Evolutionary conservation across 2,113 vertebrate genomes (phyloP).

Genomic region (Dicentrarchus labrax): DNA sequence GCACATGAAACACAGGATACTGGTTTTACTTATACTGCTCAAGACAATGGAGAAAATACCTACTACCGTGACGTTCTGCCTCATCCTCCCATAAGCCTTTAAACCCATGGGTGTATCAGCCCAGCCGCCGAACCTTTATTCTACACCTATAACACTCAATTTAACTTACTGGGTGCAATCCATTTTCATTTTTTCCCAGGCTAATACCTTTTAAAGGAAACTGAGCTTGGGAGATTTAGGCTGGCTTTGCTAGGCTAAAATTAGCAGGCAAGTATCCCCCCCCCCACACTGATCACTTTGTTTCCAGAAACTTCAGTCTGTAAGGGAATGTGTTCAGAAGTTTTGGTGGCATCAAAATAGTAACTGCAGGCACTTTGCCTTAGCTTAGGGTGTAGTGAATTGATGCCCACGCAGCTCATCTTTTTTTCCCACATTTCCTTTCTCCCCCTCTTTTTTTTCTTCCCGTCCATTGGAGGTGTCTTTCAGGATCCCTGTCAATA

Average conservation of each 20-base stretch:
- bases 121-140: neutral
- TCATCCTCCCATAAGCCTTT: neutral
- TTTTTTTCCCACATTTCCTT: conserved; percentile 7
- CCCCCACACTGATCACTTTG: conserved; percentile 20
- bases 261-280: neutral
- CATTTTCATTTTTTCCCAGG: neutral
- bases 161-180: neutral
- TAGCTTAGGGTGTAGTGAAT: conserved; percentile 8
- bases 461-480: conserved; percentile 44
- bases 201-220: conserved; percentile 3
- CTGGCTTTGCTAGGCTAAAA: conserved; percentile 1
- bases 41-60: neutral
- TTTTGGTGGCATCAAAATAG: conserved; percentile 18
- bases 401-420: conserved; percentile 17
- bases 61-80: neutral
- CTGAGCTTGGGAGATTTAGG: neutral
- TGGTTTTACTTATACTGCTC: neutral
- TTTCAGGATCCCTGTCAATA: conserved; percentile 73
- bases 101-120: neutral
- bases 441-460: conserved; percentile 18
- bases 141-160: neutral
- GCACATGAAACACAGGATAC: neutral
- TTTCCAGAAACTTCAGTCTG: conserved; percentile 23
- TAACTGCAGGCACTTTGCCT: conserved; percentile 7
- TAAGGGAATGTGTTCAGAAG: conserved; percentile 6